Conservation (phyloP, 2,888 invertebrate genomes). For the Acleris cristana region DNA sequence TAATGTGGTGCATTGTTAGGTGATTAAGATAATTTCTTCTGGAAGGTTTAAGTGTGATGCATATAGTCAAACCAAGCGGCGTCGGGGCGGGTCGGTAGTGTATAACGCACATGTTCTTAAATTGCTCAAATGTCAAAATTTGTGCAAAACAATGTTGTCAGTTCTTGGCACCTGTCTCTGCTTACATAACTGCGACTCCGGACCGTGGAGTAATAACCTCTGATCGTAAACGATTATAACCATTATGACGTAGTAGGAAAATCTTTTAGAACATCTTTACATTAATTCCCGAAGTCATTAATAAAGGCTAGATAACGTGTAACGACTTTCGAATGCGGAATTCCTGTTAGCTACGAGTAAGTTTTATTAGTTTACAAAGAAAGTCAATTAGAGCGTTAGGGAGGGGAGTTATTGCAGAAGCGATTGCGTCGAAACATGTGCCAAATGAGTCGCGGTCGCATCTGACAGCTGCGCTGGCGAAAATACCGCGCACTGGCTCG, state of each 20-base stretch:
- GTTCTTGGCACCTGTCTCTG: constrained; percentile 19
- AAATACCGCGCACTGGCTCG: constrained; percentile 69
- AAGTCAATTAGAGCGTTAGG: constrained; percentile 4
- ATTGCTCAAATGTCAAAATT: constrained; percentile 17
- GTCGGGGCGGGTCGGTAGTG: too few relatives aligned
- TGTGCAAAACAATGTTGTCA: constrained; percentile 9
- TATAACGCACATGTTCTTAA: constrained; percentile 19
- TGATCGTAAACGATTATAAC: constrained; percentile 21
- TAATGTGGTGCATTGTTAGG: too few relatives aligned
- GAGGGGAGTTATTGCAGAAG: constrained; percentile 32
- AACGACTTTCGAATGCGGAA: too few relatives aligned
- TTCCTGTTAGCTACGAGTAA: too few relatives aligned
- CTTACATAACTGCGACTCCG: constrained; percentile 18
- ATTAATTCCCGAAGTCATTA: not conserved
- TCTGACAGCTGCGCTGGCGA: constrained; percentile 68
- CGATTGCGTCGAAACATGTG: constrained; percentile 51
- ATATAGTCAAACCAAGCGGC: too few relatives aligned
- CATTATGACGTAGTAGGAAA: not conserved
- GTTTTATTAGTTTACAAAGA: constrained; percentile 12
- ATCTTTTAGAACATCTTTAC: not conserved
- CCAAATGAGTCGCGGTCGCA: constrained; percentile 63
- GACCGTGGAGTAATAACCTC: constrained; percentile 19
- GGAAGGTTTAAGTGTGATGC: too few relatives aligned
- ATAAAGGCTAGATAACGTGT: too few relatives aligned
- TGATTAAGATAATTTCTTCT: too few relatives aligned